Percentiles rank a stretch among this genome's conserved stretches.
These are phyloP conservation scores for Timema podura DNA, from an alignment of 2,888 invertebrate genomes.

Conservation along the genomic window DNA sequence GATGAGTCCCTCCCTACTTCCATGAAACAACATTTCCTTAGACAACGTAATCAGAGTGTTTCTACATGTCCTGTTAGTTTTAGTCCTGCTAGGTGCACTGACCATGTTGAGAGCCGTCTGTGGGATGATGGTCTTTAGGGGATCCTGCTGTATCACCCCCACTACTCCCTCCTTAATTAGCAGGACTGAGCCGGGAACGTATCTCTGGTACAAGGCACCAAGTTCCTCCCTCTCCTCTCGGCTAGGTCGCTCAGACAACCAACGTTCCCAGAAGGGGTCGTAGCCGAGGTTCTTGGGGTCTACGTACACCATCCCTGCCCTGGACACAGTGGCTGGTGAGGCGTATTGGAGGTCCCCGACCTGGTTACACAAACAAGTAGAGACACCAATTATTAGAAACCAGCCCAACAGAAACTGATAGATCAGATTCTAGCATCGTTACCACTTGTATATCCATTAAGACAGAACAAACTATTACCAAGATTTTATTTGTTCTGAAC, in stretches of 20 bases:
- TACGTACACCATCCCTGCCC: conserved; percentile 92
- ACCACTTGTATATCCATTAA: too few relatives aligned
- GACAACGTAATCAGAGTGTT: background rate
- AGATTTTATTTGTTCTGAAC: too few relatives aligned
- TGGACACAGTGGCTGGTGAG: conserved; percentile 87
- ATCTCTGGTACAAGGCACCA: conserved; percentile 65
- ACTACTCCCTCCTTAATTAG: conserved; percentile 59
- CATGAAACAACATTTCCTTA: background rate
- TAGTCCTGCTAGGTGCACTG: conserved; percentile 27
- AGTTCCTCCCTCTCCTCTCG: conserved; percentile 46
- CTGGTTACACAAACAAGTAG: too few relatives aligned
- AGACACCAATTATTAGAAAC: too few relatives aligned
- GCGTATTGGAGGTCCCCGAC: conserved; percentile 86
- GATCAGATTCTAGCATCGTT: too few relatives aligned
- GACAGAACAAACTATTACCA: too few relatives aligned
- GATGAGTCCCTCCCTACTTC: too few relatives aligned
- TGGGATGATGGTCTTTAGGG: conserved; percentile 75
- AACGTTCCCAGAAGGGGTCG: conserved; percentile 78
- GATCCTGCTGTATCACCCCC: conserved; percentile 44
- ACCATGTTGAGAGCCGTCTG: conserved; percentile 85
- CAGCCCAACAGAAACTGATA: too few relatives aligned
- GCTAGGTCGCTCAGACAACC: conserved; percentile 51
- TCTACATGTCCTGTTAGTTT: too few relatives aligned
- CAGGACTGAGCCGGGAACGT: conserved; percentile 66
- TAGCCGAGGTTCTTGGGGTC: conserved; percentile 89